phyloP scores from a whole-genome alignment of 2,888 invertebrate species.

The Schizaphis graminum region DNA sequence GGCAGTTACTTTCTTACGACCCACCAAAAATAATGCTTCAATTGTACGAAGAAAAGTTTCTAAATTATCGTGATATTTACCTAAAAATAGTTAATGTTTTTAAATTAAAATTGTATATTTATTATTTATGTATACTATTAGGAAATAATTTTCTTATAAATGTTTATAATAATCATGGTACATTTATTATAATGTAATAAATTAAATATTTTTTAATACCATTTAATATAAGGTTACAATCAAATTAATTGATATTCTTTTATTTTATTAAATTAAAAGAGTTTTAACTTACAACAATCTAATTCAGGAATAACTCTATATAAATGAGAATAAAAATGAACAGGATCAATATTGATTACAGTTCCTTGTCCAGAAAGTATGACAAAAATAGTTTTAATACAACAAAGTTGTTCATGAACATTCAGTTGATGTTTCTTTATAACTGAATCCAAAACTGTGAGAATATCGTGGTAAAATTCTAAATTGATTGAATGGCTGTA shows the following conservation, averaged over 20 bases:
- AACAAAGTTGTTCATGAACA: slow-evolving; percentile 81
- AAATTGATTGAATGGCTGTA: slow-evolving; percentile 96
- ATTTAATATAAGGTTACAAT: neutral
- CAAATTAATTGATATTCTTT: neutral
- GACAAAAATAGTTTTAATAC: slow-evolving; percentile 90
- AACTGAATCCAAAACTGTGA: slow-evolving; percentile 83
- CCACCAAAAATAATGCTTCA: slow-evolving; percentile 78
- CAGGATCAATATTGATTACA: slow-evolving; percentile 91
- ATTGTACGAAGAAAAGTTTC: slow-evolving; percentile 80
- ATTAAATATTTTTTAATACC: neutral
- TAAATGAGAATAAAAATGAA: slow-evolving; percentile 85
- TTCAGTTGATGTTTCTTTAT: slow-evolving; percentile 76
- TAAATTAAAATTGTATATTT: neutral
- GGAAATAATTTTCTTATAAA: neutral
- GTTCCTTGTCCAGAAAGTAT: slow-evolving; percentile 92
- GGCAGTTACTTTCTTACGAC: slow-evolving; percentile 84
- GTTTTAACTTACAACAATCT: slow-evolving; percentile 76
- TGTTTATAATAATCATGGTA: neutral
- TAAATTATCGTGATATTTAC: slow-evolving; percentile 75
- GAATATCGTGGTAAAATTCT: slow-evolving; percentile 95
- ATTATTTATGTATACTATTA: neutral
- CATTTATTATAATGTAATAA: neutral
- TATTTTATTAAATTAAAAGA: neutral
- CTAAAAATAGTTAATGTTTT: slow-evolving; percentile 68
- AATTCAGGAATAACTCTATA: slow-evolving; percentile 80